These are phyloP conservation scores for Pseudorectes ferrugineus DNA, from an alignment of 2,113 vertebrate genomes.

Conservation along the genomic window DNA sequence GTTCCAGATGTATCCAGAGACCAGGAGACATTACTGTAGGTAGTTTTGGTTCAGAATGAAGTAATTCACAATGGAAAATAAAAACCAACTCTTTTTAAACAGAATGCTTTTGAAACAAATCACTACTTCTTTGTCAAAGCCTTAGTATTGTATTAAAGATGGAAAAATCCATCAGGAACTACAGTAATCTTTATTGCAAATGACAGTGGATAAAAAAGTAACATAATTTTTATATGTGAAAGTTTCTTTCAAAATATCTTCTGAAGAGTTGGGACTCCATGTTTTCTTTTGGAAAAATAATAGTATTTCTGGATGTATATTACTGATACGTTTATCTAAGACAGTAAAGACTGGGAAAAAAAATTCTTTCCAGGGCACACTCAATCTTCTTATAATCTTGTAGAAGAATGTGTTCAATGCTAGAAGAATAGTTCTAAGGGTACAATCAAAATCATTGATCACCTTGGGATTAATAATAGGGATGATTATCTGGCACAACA, in stretches of 20 bases:
- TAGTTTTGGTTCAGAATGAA: not conserved
- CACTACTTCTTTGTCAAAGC: not conserved
- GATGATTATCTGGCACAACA: not conserved
- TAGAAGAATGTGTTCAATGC: not conserved
- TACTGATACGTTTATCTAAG: not conserved
- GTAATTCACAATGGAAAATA: not conserved
- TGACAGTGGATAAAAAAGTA: not conserved
- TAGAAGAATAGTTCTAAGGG: not conserved
- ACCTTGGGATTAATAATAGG: not conserved
- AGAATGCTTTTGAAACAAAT: not conserved
- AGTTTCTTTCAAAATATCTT: not conserved
- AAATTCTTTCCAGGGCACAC: not conserved
- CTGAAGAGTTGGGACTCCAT: not conserved
- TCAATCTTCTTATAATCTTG: not conserved
- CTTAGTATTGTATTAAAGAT: not conserved
- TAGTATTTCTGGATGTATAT: not conserved
- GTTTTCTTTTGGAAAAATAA: not conserved
- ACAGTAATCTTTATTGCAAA: not conserved
- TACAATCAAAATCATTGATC: not conserved
- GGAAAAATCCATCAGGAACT: not conserved
- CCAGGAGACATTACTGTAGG: not conserved
- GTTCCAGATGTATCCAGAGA: not conserved
- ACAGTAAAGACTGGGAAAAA: not conserved
- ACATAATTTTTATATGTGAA: not conserved
- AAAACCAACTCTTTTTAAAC: not conserved